Percentiles rank a stretch among this genome's conserved stretches.
phyloP scores from a whole-genome alignment of 2,888 invertebrate species.

The Dromius quadrimaculatus region DNA sequence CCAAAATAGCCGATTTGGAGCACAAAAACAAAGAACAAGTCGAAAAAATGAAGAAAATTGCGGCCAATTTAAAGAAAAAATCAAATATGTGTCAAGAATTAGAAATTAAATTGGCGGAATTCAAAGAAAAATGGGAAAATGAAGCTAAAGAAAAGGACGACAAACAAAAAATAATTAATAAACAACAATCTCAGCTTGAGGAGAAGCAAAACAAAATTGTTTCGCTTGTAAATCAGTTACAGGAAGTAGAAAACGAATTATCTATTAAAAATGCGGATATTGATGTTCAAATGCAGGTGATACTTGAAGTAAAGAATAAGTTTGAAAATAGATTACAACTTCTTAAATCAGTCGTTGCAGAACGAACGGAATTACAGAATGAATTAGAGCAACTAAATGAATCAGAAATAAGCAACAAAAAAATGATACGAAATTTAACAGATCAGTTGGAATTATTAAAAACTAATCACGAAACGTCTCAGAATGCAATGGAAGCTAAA shows the following conservation, averaged over 20 bases:
- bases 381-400: conserved; percentile 56
- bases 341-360: conserved; percentile 65
- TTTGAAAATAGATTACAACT: conserved; percentile 58
- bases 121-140: conserved; percentile 62
- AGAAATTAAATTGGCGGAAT: conserved; percentile 68
- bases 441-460: conserved; percentile 63
- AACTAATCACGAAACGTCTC: conserved; percentile 64
- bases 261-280: conserved; percentile 50
- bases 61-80: conserved; percentile 82
- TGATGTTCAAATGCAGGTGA: conserved; percentile 50
- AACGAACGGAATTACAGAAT: conserved; percentile 65
- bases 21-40: conserved; percentile 76
- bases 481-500: conserved; percentile 73
- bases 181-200: conserved; percentile 8
- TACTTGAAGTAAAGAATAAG: conserved; percentile 56
- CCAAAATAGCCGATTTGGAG: conserved; percentile 66
- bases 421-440: conserved; percentile 63
- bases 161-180: conserved; percentile 57
- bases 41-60: conserved; percentile 84
- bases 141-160: conserved; percentile 60
- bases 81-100: conserved; percentile 74
- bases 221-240: conserved; percentile 53
- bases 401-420: conserved; percentile 38
- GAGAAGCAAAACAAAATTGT: conserved; percentile 48
- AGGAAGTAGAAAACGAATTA: conserved; percentile 54